Base-by-base conservation (phyloP, 2,797 vertebrate species). In the Thalassophryne amazonica region DNA sequence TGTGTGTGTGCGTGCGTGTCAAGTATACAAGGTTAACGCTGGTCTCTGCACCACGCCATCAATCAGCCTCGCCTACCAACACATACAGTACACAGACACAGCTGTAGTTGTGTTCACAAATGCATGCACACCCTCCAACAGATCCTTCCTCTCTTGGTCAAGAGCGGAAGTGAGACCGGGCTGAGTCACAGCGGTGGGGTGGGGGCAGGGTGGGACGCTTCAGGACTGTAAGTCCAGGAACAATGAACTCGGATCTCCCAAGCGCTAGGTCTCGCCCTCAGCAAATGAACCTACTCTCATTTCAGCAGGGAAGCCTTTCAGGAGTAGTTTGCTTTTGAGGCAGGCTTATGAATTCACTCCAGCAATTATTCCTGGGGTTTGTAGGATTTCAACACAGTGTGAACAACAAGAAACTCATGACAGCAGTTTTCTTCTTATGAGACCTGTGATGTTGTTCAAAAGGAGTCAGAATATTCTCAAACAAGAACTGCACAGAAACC, bases 101-200 rank as follows among this genome's bases (percentile, higher is more conserved):
- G 7, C 18, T 14, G 55, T 17, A 43, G 20, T 47, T 23, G 17
- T n/a, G 31, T 42, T 69, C 37, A 53, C 45, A 56, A 8, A 59
- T 52, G 70, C 57, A 45, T n/a, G n/a, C 60, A 12, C 74, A 68
- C 72, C 52, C 49, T 49, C 53, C 60, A 45, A 69, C 62, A 73
- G 69, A 84, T 83, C 72, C 78, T 83, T 84, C 80, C 79, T 83
- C 71, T 73, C 35, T 19, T 41, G 46, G 56, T 74, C 18, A 52
- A 61, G 41, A 71, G 33, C 43, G 78, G 79, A 81, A 87, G 67
- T 76, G 53, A 69, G 40, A 61, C 62, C 13, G 10, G 56, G 28
- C 61, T 82, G 83, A 89, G 80, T 88, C 86, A 89, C 53, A 55
- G 71, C 51, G 53, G 56, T 43, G 41, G 60, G 60, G 19, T 34